Base-by-base conservation (phyloP, 2,113 vertebrate genomes). In the Leucoraja erinaceus region DNA sequence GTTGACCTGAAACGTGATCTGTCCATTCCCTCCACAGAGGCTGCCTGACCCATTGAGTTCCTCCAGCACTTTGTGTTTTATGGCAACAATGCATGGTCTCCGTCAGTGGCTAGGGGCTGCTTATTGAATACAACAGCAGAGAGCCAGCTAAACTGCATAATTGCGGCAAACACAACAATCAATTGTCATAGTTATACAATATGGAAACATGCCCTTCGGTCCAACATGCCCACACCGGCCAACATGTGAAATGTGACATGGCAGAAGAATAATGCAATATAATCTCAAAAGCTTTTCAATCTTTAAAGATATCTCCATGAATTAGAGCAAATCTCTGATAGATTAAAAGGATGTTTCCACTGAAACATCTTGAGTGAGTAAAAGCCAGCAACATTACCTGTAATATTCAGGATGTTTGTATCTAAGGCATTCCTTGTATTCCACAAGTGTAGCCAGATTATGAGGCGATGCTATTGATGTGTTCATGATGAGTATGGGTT, bases 221-320 rank as follows among this genome's bases (percentile, higher is more conserved):
- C 38, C 38, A 47, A 47, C 38, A 47, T 47, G 38, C 38, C 38
- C 38, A 47, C 38, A 47, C 38, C 3, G 38, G 38, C 38, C n/a
- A 47, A 47, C 0, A 47, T 3, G 38, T 47, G 38, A 47, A 47
- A 47, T 47, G 61, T 88, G 61, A 66, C 7, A 90, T 20, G 33
- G 28, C 86, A 90, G 86, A 31, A 16, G 68, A 90, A 90, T 68
- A 16, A 90, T n/a, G 31, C 31, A 63, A 90, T 66, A n/a, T 90
- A 90, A 90, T 68, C 86, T 33, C 18, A 68, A 90, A 90, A 90
- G 7, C 61, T 68, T 66, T 90, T 90, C 61, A 90, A 90, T 14
- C 86, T 38, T 90, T 90, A 66, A 90, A 68, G 33, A 31, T 3
- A 90, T 33, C 63, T 90, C 86, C 16, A 68, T 68, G 86, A 90